Evolutionary conservation across 2,888 invertebrate genomes (phyloP).

Genomic region (Caenorhabditis parvicauda): DNA sequence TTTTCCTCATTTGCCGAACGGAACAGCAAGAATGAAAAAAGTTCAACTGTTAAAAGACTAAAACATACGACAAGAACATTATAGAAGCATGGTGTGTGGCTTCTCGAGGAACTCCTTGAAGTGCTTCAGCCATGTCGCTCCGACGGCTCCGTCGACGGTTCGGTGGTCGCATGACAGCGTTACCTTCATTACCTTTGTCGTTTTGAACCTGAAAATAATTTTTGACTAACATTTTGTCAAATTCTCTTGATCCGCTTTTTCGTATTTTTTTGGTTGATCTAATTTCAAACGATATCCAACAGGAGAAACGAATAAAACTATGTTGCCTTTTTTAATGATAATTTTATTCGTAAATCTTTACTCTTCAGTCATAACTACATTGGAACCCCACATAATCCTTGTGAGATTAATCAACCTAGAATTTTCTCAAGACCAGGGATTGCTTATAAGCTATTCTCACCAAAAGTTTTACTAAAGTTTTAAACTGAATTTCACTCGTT

Average conservation of each 20-base stretch:
- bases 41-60: too few species aligned
- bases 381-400: too few species aligned
- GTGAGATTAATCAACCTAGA: too few species aligned
- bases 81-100: conserved; percentile 89
- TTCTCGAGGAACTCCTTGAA: conserved; percentile 86
- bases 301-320: neutral
- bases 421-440: too few species aligned
- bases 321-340: neutral
- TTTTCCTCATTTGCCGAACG: too few species aligned
- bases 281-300: neutral
- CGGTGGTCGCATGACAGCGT: conserved; percentile 95
- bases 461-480: too few species aligned
- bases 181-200: conserved; percentile 78
- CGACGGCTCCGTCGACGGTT: conserved; percentile 95
- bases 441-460: too few species aligned
- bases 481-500: too few species aligned
- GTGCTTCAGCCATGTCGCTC: conserved; percentile 88
- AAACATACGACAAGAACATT: too few species aligned
- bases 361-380: too few species aligned
- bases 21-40: too few species aligned
- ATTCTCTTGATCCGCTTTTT: neutral
- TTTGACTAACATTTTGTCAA: conserved; percentile 4
- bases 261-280: neutral
- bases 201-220: conserved; percentile 40
- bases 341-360: too few species aligned